phyloP scores from a whole-genome alignment of 2,113 vertebrate species.

The Cyrtonyx montezumae region DNA sequence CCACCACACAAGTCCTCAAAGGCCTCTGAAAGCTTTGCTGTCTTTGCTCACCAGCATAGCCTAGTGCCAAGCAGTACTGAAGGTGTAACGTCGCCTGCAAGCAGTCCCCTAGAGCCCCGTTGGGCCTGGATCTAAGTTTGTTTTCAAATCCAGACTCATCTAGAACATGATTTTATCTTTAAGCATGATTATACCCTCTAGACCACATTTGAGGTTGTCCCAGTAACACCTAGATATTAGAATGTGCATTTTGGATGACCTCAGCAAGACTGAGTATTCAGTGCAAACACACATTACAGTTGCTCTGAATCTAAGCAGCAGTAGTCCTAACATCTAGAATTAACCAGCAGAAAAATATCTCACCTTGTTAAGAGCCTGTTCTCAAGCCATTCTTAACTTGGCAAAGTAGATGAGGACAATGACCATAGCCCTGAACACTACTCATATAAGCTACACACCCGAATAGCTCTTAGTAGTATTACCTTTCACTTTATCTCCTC shows the following conservation, averaged over 20 bases:
- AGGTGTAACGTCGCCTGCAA: background rate
- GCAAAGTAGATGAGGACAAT: background rate
- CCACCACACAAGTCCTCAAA: background rate
- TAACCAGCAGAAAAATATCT: background rate
- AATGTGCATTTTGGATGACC: rapidly evolving
- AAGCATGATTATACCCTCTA: background rate
- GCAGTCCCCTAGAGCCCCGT: too few relatives aligned
- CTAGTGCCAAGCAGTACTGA: too few relatives aligned
- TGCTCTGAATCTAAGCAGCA: background rate
- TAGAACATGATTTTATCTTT: background rate
- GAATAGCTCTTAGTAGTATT: background rate
- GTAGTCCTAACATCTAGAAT: background rate
- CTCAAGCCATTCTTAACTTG: background rate
- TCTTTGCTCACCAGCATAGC: background rate
- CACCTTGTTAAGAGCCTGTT: background rate
- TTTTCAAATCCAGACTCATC: background rate
- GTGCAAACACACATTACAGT: rapidly evolving
- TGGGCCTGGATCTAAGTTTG: background rate
- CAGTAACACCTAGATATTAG: background rate
- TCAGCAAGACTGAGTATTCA: background rate
- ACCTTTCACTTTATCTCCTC: background rate
- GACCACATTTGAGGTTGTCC: background rate
- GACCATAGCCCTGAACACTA: background rate
- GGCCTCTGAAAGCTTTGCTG: background rate
- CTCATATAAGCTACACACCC: background rate